Base-by-base conservation (phyloP, 1,140 invertebrate species). In the Hyles vespertilio region DNA sequence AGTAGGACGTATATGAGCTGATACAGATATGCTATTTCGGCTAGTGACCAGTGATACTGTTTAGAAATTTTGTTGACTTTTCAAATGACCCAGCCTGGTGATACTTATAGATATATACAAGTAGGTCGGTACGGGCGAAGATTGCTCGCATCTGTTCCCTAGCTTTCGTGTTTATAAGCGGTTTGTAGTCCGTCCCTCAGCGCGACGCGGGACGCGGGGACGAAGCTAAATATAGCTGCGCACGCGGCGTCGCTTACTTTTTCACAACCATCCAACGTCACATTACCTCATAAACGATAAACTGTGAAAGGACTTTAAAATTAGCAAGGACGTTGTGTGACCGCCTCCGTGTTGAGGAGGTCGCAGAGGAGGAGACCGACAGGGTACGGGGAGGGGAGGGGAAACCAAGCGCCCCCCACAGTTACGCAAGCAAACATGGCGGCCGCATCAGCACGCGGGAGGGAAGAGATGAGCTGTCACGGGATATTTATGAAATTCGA, bases 401-500 rank as follows among this genome's bases (percentile, higher is more conserved):
- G 22, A 22, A 22, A 22, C 22, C 22, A 22, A 22, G 22, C 22
- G 22, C 22, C 22, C 22, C 22, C 22, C 65, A 61, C 69, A 69
- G 79, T 87, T 85, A 85, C 82, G 82, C 81, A 87, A 86, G 80
- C 60, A 22, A 84, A 83, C 56, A 83, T 84, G 79, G 83, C 83
- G 61, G 82, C 67, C 78, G 73, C 58, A 70, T 55, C 72, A 61
- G 66, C 64, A 80, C 81, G 80, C 80, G 80, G 81, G 81, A 83
- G 77, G 78, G 77, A 69, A 79, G 83, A 84, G 80, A 84, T 85
- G 79, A 78, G 80, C 85, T 86, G 85, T 86, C 85, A 79, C 78
- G 81, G 79, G 81, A 77, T 88, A 88, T 88, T 86, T 89, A 87
- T 86, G 84, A 87, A 87, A 84, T 85, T 83, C 71, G 82, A 81